Evolutionary conservation across 1,140 invertebrate genomes (phyloP).

Genomic region (Zaprionus africanus): DNA sequence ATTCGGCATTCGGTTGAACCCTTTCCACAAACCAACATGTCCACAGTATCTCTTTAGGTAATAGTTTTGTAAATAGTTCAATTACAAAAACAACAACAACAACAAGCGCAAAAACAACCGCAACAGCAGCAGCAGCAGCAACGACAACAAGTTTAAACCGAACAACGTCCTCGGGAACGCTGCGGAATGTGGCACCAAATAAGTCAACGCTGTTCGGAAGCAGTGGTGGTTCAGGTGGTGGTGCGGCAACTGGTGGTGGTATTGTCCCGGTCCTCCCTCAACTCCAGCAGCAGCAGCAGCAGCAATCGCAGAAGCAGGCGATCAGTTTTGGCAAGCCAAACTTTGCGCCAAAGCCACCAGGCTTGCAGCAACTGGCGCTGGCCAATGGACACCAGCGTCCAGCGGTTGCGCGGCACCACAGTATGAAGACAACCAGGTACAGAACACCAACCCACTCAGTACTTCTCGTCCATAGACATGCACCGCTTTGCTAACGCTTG

Average conservation of each 20-base stretch:
- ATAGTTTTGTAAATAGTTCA: slow-evolving; percentile 84
- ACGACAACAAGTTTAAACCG: slow-evolving; percentile 44
- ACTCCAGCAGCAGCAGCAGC: slow-evolving; percentile 16
- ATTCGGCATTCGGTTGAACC: slow-evolving; percentile 57
- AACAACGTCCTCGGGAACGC: slow-evolving; percentile 56
- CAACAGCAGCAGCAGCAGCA: slow-evolving; percentile 50
- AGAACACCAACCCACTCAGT: slow-evolving; percentile 31
- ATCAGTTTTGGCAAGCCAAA: slow-evolving; percentile 83
- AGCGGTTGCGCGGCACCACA: slow-evolving; percentile 79
- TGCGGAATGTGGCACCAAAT: slow-evolving; percentile 72
- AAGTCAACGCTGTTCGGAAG: slow-evolving; percentile 77
- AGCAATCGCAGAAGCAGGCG: slow-evolving; percentile 57
- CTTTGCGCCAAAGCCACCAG: slow-evolving; percentile 83
- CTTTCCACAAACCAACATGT: slow-evolving; percentile 28
- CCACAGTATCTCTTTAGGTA: slow-evolving; percentile 82
- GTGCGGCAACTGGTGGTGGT: slow-evolving; percentile 35
- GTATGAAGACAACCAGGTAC: slow-evolving; percentile 84
- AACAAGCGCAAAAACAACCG: slow-evolving; percentile 47
- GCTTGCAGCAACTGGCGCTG: slow-evolving; percentile 74
- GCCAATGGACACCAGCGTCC: slow-evolving; percentile 79
- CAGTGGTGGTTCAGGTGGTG: slow-evolving; percentile 32
- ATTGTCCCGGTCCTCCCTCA: slow-evolving; percentile 38
- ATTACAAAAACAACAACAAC: slow-evolving; percentile 63
- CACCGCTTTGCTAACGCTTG: slow-evolving; percentile 19
- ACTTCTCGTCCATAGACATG: slow-evolving; percentile 1